Base-by-base conservation (phyloP, 2,113 vertebrate species). In the Actinemys pallida region DNA sequence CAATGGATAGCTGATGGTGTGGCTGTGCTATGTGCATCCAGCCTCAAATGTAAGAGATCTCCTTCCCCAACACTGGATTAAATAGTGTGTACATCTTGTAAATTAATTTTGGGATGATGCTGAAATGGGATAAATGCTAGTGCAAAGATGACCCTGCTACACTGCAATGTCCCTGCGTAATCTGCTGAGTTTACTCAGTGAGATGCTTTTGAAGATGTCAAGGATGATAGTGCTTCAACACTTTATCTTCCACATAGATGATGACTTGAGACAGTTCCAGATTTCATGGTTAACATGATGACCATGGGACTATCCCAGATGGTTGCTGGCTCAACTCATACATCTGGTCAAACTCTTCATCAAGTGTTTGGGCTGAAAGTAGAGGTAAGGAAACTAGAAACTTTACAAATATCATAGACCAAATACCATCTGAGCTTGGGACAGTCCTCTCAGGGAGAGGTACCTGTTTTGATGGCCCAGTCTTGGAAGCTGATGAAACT, bases 1-100 rank as follows among this genome's bases (percentile, higher is more conserved):
- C 0, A 0, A 57, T 10, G 27, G 57, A 62, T 72, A 72, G 8
- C 17, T 72, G 16, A n/a, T 72, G n/a, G 35, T 22, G 65, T 20
- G 19, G n/a, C n/a, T 72, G 65, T 72, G 20, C 16, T 72, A 22
- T 39, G 8, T 22, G 65, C 35, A 72, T 72, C n/a, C 65, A 62
- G 17, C n/a, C n/a, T 22, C 65, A 72, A 72, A 72, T 72, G 17
- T 72, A 39, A 20, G 65, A 72, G n/a, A 39, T n/a, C 13, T 39
- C 10, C 35, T 72, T 72, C n/a, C n/a, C 20, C 65, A 17, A 72
- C 39, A 72, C 65, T 39, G 65, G 35, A 72, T 72, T 39, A 69
- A 69, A n/a, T 81, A 88, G 87, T 56, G 19, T 75, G 10, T 2
- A 83, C 2, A 1, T 81, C 16, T 88, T 10, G 10, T 90, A 72